A percentile compares a stretch with the other conserved stretches of the same genome.
These are phyloP conservation scores for Hyperoplus lanceolatus DNA, from an alignment of 2,797 vertebrate species.

Conservation along the genomic window DNA sequence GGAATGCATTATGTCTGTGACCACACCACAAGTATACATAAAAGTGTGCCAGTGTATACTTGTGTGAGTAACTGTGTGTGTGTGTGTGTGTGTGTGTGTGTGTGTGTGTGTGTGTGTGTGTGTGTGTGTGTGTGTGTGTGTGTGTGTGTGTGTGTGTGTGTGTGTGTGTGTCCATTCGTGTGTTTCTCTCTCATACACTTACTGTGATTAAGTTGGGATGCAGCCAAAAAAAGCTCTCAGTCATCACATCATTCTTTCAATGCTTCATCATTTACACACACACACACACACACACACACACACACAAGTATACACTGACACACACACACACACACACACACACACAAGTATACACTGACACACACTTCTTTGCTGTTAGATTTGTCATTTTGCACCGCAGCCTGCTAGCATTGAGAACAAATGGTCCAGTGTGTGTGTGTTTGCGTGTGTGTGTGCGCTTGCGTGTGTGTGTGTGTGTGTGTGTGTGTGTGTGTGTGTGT, in stretches of 20 bases:
- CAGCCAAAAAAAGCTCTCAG: conserved; percentile 59
- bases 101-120: no score
- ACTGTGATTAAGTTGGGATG: conserved; percentile 64
- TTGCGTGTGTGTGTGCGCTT: neutral
- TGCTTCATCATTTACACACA: conserved; percentile 44
- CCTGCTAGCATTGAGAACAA: conserved; percentile 57
- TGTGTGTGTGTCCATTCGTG: no score
- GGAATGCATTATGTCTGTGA: no score
- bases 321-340: conserved; percentile 3
- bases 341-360: conserved; percentile 13
- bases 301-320: neutral
- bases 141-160: no score
- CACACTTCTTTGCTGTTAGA: conserved; percentile 10
- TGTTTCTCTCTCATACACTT: conserved; percentile 40
- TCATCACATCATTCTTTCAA: conserved; percentile 18
- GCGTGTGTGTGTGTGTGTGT: neutral
- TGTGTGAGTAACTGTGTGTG: no score
- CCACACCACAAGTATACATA: no score
- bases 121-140: no score
- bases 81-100: no score
- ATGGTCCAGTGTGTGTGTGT: conserved; percentile 25
- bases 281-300: conserved; percentile 22
- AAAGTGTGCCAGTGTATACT: no score
- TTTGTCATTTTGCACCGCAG: conserved; percentile 61
- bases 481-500: no score